Evolutionary conservation across 2,113 vertebrate genomes (phyloP), one percentile per base, ranked within the genome.

Genomic region (Nestor notabilis): DNA sequence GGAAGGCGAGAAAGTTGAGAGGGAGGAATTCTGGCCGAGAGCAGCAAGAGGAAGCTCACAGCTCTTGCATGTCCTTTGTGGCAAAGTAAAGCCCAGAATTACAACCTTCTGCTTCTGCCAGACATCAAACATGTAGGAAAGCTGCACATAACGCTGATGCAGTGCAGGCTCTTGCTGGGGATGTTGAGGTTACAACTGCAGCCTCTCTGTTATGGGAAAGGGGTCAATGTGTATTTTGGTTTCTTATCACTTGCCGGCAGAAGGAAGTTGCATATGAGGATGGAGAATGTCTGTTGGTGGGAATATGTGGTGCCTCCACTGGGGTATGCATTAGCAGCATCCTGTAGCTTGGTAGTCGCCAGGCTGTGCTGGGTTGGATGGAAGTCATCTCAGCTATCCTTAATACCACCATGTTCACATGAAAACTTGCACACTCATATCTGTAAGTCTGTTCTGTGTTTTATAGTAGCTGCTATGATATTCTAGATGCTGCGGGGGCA

Each of bases 161-260:
- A 5, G 39, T 13, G 56, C 17, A 3, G 3, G 2, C 64, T 91
- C 79, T 65, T 70, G 66, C 63, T 88, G 84, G 4, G 35, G 65
- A 31, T 78, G 50, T 35, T 82, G 92, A 88, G 92, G 90, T 92
- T 95, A 6, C 60, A 91, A 90, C 69, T 86, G 69, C 69, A 82
- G 69, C 4, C 88, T 87, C 35, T 46, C 39, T 3, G 3, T 90
- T 89, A 2, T 91, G 94, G 81, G 94, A 89, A 96, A 83, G 52
- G 65, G 77, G 56, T 95, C 66, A n/a, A 8, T 61, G 89, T 90
- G 70, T 75, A 53, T 90, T 90, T 93, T 86, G 94, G 94, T 92
- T 93, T 93, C 95, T 96, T 96, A 97, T 96, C 94, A 44, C 83
- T 92, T 24, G 56, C 60, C 87, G 83, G 94, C 97, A 97, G 97